Conservation (phyloP, 2,797 vertebrate genomes). For the Phaenicophaeus curvirostris region DNA sequence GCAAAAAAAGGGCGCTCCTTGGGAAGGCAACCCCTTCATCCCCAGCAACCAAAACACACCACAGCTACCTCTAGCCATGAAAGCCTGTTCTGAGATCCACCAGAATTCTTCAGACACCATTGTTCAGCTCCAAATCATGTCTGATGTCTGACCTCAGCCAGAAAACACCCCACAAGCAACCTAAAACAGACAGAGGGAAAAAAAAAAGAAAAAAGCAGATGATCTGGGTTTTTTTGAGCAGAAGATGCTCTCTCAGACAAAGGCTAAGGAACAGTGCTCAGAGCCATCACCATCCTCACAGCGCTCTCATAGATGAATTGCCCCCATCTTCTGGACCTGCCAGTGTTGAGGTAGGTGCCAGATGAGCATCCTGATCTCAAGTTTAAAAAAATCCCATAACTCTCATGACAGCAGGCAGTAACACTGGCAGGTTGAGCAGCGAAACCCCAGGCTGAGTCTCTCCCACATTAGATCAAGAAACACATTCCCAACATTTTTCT, state of each 20-base stretch:
- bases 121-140: background rate
- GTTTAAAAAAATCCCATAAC: background rate
- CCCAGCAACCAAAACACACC: background rate
- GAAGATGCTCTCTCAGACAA: background rate
- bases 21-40: background rate
- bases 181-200: background rate
- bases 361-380: background rate
- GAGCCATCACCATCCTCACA: background rate
- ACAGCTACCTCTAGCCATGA: background rate
- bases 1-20: background rate
- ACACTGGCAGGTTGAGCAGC: background rate
- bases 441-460: background rate
- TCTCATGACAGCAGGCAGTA: background rate
- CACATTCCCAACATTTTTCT: slow-evolving; percentile 67
- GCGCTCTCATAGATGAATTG: background rate
- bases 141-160: background rate
- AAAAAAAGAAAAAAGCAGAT: background rate
- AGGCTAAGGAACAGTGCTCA: background rate
- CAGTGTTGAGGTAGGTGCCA: background rate
- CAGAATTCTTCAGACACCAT: background rate
- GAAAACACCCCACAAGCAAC: background rate
- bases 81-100: background rate
- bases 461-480: slow-evolving; percentile 31
- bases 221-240: background rate
- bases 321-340: background rate